These are phyloP conservation scores for Psophia crepitans DNA, from an alignment of 2,113 vertebrate species.

Conservation along the genomic window DNA sequence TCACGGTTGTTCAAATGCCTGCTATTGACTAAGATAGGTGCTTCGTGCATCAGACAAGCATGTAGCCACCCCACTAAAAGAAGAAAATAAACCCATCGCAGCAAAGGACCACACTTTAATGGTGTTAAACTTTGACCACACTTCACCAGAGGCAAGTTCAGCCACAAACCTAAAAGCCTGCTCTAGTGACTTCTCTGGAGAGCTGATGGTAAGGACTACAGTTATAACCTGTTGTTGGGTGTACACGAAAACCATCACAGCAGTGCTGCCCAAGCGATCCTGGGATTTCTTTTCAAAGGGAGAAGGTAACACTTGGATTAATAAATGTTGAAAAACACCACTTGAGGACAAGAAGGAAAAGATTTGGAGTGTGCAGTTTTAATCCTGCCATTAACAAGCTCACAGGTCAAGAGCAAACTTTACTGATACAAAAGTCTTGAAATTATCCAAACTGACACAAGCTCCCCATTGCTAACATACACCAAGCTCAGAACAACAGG, in stretches of 20 bases:
- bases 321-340: background rate
- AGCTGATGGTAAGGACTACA: background rate
- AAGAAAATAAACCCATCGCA: background rate
- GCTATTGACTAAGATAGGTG: background rate
- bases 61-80: background rate
- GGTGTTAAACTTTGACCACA: background rate
- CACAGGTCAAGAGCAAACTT: background rate
- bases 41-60: background rate
- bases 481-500: background rate
- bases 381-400: background rate
- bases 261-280: background rate
- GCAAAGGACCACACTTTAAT: background rate
- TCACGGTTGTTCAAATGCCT: background rate
- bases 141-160: background rate
- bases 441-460: background rate
- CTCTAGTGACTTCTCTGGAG: background rate
- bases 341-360: background rate
- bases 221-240: background rate
- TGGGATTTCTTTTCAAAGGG: background rate
- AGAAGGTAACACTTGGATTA: background rate
- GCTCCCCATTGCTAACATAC: background rate
- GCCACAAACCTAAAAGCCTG: background rate
- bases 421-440: background rate
- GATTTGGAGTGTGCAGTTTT: background rate
- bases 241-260: background rate